phyloP scores from a whole-genome alignment of 2,888 invertebrate genomes.

The Oscheius onirici region DNA sequence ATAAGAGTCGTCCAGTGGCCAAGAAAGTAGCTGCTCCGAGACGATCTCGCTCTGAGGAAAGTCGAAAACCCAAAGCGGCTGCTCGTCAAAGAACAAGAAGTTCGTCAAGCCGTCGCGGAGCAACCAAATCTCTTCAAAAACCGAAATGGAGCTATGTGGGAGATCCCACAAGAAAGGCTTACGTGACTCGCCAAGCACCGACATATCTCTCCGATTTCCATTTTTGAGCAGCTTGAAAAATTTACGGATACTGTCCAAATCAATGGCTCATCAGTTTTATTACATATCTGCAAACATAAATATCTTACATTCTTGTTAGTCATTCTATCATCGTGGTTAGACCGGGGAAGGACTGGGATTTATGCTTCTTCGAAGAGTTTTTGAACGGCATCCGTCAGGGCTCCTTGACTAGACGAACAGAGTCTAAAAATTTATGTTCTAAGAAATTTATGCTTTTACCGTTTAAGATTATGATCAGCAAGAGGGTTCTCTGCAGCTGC shows the following conservation, averaged over 20 bases:
- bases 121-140: constrained; percentile 5
- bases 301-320: constrained; percentile 2
- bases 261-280: neutral
- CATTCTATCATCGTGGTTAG: constrained; percentile 6
- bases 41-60: constrained; percentile 1
- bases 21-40: neutral
- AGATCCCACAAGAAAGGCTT: constrained; percentile 30
- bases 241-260: neutral
- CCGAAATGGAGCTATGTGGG: constrained; percentile 31
- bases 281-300: too few species aligned
- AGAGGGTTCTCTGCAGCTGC: constrained; percentile 24
- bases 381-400: constrained; percentile 17
- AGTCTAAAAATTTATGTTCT: neutral
- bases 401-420: neutral
- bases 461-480: constrained; percentile 23
- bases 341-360: constrained; percentile 4
- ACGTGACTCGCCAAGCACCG: constrained; percentile 13
- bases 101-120: constrained; percentile 10
- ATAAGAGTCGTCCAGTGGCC: neutral
- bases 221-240: constrained; percentile 2
- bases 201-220: constrained; percentile 31
- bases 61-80: neutral
- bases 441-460: neutral
- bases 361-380: constrained; percentile 17
- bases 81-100: neutral